A percentile compares a stretch with the other conserved stretches of the same genome.
These are phyloP conservation scores for Acanthosepion pharaonis DNA, from an alignment of 2,888 invertebrate genomes.

Conservation along the genomic window DNA sequence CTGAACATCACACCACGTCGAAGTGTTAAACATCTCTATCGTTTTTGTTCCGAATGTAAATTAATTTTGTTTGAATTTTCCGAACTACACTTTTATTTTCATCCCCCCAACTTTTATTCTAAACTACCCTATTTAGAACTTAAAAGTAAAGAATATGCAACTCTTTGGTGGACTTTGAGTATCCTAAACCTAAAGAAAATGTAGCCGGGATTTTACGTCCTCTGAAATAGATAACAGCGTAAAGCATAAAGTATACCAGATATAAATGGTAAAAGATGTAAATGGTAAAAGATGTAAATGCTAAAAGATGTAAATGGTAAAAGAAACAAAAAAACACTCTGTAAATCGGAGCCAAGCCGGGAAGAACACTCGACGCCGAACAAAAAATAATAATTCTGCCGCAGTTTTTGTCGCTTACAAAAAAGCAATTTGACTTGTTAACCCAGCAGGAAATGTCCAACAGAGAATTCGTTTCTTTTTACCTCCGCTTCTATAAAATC, in stretches of 20 bases:
- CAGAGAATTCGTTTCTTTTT: neutral
- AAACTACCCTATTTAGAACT: too few species aligned
- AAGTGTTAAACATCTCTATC: too few species aligned
- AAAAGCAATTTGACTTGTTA: neutral
- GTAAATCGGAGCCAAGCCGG: neutral
- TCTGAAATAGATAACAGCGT: neutral
- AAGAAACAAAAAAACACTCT: neutral
- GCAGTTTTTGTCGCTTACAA: neutral
- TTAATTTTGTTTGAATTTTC: too few species aligned
- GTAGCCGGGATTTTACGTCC: neutral
- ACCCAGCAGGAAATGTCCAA: neutral
- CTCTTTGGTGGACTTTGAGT: too few species aligned
- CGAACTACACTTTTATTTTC: too few species aligned
- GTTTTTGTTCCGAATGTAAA: too few species aligned
- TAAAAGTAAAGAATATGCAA: too few species aligned
- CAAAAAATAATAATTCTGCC: neutral
- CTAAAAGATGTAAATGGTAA: neutral
- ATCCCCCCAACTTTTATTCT: too few species aligned
- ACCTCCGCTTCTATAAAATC: neutral
- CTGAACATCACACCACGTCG: too few species aligned
- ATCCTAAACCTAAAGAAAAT: too few species aligned
- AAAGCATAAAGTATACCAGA: neutral
- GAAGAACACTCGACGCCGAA: neutral
- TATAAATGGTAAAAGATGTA: neutral
- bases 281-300: neutral